These are phyloP conservation scores for Pterostichus madidus DNA, from an alignment of 2,888 invertebrate genomes.

Conservation along the genomic window DNA sequence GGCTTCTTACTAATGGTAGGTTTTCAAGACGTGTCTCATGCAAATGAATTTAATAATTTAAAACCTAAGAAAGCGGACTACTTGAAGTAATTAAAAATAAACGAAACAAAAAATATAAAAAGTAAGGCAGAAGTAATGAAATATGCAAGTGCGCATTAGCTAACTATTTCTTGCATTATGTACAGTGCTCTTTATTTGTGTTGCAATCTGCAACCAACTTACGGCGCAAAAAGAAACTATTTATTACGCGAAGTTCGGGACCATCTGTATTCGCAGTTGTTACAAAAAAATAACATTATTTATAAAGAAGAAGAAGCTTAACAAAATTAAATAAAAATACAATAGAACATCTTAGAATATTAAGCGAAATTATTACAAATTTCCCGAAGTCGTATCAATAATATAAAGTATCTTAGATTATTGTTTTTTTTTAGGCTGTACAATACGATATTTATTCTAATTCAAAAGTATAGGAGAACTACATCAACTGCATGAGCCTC, in stretches of 20 bases:
- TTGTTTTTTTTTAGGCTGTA: too few relatives aligned
- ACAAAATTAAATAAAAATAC: too few relatives aligned
- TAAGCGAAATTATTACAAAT: too few relatives aligned
- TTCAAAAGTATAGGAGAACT: too few relatives aligned
- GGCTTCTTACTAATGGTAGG: slow-evolving; percentile 41
- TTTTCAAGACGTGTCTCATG: slow-evolving; percentile 24
- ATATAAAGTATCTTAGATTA: too few relatives aligned
- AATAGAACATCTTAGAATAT: too few relatives aligned
- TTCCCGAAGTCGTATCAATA: too few relatives aligned
- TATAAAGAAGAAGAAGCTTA: too few relatives aligned
- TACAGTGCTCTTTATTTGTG: slow-evolving; percentile 45
- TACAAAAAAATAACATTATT: not conserved
- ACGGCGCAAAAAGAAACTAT: slow-evolving; percentile 45
- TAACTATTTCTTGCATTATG: slow-evolving; percentile 41
- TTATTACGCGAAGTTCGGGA: slow-evolving; percentile 36
- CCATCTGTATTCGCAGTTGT: slow-evolving; percentile 47
- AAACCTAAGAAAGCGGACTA: slow-evolving; percentile 52
- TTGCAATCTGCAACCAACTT: slow-evolving; percentile 34
- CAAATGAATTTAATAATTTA: slow-evolving; percentile 60
- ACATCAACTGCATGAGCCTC: too few relatives aligned
- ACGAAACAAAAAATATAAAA: slow-evolving; percentile 39
- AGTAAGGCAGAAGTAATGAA: slow-evolving; percentile 32
- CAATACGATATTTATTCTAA: too few relatives aligned
- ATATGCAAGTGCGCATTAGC: slow-evolving; percentile 13
- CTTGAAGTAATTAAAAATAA: slow-evolving; percentile 59